phyloP scores from a whole-genome alignment of 1,140 invertebrate genomes.

The Matsumurasca onukii region DNA sequence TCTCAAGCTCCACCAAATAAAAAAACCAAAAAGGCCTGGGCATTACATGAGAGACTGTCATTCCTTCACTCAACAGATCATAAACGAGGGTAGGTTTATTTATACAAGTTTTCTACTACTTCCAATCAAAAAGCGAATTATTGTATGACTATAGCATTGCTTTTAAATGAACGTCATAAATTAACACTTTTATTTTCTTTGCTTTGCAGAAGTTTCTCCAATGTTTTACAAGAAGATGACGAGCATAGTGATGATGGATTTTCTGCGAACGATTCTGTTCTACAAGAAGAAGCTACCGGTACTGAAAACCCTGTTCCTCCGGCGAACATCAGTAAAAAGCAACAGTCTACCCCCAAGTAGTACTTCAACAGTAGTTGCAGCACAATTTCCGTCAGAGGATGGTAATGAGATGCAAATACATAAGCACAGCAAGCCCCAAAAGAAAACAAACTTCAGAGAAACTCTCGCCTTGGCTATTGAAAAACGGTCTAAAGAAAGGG shows the following conservation, averaged over 20 bases:
- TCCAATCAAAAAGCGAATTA: not conserved
- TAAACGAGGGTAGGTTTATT: not conserved
- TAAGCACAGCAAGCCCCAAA: not conserved
- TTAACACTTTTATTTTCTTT: not conserved
- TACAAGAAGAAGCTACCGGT: too few relatives aligned
- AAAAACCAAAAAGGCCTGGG: not conserved
- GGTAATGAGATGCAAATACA: not conserved
- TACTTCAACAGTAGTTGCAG: conserved; percentile 3
- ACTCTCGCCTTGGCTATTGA: too few relatives aligned
- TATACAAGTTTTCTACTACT: not conserved
- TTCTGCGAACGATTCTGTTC: not conserved
- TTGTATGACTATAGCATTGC: not conserved
- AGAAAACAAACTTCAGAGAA: not conserved
- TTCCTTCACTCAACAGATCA: too few relatives aligned
- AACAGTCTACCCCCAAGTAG: not conserved
- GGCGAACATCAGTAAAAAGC: not conserved
- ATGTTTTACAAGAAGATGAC: not conserved
- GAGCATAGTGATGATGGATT: not conserved
- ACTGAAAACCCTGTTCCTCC: not conserved
- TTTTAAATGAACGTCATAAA: not conserved
- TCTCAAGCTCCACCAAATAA: not conserved
- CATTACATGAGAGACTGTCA: not conserved
- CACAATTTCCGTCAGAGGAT: not conserved
- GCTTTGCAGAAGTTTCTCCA: not conserved
- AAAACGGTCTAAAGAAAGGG: too few relatives aligned